These are phyloP conservation scores for Saccopteryx leptura DNA, from an alignment of 2,113 vertebrate species.

Conservation along the genomic window DNA sequence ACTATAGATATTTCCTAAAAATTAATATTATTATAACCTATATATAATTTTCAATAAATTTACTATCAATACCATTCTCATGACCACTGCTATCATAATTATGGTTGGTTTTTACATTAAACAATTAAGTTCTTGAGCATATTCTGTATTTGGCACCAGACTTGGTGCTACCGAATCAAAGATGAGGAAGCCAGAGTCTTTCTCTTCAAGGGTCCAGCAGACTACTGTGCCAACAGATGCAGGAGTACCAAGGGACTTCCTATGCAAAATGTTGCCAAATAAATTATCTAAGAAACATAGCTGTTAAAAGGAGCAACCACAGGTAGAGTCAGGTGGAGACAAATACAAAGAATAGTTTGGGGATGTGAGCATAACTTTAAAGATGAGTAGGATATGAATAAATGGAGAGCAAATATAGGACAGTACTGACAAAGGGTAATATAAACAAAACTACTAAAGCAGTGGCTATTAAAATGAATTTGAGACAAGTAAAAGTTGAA, in stretches of 20 bases:
- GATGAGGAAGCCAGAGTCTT: not conserved
- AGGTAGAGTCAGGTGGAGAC: not conserved
- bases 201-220: not conserved
- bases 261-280: not conserved
- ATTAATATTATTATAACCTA: not conserved
- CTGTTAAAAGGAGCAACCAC: not conserved
- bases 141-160: not conserved
- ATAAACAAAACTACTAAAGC: not conserved
- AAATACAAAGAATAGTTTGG: not conserved
- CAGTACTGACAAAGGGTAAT: not conserved
- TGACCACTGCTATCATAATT: not conserved
- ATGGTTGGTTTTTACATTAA: not conserved
- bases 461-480: not conserved
- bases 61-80: not conserved
- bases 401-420: not conserved
- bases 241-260: not conserved
- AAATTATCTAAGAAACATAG: not conserved
- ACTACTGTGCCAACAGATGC: not conserved
- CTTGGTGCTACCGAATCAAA: not conserved
- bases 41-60: not conserved
- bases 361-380: not conserved
- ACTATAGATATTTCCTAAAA: not conserved
- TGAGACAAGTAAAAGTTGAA: not conserved
- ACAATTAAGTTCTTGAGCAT: not conserved
- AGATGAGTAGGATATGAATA: not conserved